These are phyloP conservation scores for Leptopterna dolabrata DNA, from an alignment of 2,888 invertebrate species.

Conservation along the genomic window DNA sequence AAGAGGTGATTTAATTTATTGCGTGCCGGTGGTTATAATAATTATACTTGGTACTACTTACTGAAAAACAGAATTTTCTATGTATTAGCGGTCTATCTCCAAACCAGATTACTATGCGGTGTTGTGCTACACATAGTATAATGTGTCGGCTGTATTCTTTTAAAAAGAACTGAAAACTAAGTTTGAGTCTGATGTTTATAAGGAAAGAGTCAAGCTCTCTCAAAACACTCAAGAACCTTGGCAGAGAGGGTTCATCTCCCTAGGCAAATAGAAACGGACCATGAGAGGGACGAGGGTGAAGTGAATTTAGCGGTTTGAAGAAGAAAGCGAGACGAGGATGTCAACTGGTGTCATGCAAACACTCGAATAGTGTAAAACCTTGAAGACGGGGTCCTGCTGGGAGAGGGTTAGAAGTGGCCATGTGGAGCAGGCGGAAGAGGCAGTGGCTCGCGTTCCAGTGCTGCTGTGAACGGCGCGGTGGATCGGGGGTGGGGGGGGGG, in stretches of 20 bases:
- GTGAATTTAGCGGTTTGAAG: not conserved
- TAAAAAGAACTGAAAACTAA: not conserved
- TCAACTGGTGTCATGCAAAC: conserved; percentile 48
- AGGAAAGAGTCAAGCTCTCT: not conserved
- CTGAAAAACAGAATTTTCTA: too few species aligned
- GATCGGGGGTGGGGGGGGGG: not conserved
- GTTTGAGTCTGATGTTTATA: not conserved
- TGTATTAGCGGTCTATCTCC: too few species aligned
- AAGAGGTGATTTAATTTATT: too few species aligned
- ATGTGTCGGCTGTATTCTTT: too few species aligned
- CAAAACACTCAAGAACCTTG: not conserved
- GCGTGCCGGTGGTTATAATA: too few species aligned
- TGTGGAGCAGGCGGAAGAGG: conserved; percentile 14
- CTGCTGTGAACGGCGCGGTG: too few species aligned
- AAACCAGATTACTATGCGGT: too few species aligned
- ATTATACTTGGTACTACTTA: too few species aligned
- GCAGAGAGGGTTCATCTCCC: not conserved
- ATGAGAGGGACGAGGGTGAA: not conserved
- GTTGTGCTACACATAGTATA: too few species aligned
- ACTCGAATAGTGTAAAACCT: conserved; percentile 48
- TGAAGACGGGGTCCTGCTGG: conserved; percentile 24
- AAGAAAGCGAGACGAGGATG: conserved; percentile 8
- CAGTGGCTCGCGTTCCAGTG: not conserved
- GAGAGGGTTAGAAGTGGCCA: conserved; percentile 25
- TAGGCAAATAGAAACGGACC: not conserved